Base-by-base conservation (phyloP, 64 coral and sea anemone genomes). In the Orbicella faveolata region DNA sequence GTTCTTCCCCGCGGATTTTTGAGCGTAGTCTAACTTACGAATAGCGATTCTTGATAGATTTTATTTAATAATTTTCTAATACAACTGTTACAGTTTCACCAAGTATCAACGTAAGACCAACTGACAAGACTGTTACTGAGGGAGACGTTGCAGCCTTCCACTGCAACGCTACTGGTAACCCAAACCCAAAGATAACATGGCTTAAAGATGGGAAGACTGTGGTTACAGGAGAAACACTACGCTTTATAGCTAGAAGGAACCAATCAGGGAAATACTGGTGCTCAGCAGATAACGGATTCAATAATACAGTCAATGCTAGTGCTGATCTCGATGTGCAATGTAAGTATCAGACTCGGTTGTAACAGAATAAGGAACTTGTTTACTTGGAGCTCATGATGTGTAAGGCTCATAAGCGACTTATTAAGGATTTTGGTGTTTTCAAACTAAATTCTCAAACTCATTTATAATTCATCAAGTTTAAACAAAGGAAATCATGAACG, bases 241-340 rank as follows among this genome's bases (percentile, higher is more conserved):
- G 39, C 11, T 6, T 85, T 85, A 10, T 12, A 0, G 44, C 82
- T 0, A 15, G 21, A 16, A 65, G 81, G 6, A 85, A 85, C 52
- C 4, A 72, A 1, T 25, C 64, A 25, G 82, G 82, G 53, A 9
- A 85, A 72, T 85, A 85, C 37, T 72, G 82, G 82, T 85, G 82
- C 16, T 25, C 18, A 7, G 81, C 63, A 0, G 6, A 67, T 8
- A 83, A 83, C 14, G 81, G 81, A 21, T n/a, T 83, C 0, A 16
- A 59, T 41, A 30, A 48, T 1, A 16, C 34, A 7, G 21, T 44
- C 10, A 83, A 83, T 20, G 15, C 81, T 23, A 68, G 34, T 36
- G 34, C 34, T 23, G 1, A 83, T 63, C 61, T 83, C 0, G 61
- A 83, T 44, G 81, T 83, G 34, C 62, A 68, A 15, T 83, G 81